Conservation (phyloP, 2,113 vertebrate genomes). For the Sturnira hondurensis region DNA sequence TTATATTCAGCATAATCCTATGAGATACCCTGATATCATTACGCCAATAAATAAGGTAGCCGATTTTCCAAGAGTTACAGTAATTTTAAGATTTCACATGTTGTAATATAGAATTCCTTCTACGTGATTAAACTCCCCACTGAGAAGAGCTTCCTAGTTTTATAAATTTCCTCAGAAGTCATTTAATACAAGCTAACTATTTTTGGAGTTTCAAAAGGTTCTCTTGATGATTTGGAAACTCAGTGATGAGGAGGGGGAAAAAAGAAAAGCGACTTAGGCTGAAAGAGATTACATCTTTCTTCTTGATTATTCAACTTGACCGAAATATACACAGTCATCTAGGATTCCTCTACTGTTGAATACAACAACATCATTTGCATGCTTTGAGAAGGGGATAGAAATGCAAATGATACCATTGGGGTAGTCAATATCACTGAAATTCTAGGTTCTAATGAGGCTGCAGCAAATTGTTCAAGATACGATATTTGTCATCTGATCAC, state of each 20-base stretch:
- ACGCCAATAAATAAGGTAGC: conserved; percentile 27
- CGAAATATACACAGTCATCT: not conserved
- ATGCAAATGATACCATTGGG: not conserved
- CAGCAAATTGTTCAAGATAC: not conserved
- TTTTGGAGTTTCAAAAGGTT: not conserved
- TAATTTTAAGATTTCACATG: conserved; percentile 10
- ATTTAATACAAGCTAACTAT: not conserved
- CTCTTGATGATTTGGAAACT: not conserved
- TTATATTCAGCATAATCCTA: conserved; percentile 18
- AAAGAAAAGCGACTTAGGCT: not conserved
- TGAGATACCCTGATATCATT: not conserved
- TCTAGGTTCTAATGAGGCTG: not conserved
- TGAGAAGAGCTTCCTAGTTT: not conserved
- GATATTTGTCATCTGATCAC: not conserved
- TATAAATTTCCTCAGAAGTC: not conserved
- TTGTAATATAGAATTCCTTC: conserved; percentile 1
- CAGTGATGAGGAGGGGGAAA: not conserved
- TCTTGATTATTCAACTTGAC: not conserved
- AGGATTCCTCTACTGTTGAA: not conserved
- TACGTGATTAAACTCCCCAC: not conserved
- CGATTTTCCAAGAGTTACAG: conserved; percentile 30
- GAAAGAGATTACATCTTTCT: not conserved
- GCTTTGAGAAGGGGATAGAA: not conserved
- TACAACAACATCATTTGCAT: not conserved
- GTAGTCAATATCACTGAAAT: not conserved